phyloP scores from a whole-genome alignment of 2,113 vertebrate species.

The Trichomycterus rosablanca region DNA sequence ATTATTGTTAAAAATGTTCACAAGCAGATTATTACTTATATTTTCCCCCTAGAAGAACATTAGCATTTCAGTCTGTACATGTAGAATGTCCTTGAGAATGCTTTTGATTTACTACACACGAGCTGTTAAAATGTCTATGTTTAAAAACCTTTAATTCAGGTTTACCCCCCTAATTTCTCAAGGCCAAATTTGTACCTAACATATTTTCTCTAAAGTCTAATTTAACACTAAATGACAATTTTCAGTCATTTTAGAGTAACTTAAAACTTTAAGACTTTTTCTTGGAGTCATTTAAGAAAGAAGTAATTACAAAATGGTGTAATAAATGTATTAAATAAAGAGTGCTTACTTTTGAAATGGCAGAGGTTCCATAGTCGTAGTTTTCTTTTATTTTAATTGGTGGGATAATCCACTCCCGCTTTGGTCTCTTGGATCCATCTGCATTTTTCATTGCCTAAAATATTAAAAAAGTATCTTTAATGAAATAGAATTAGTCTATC shows the following conservation, averaged over 20 bases:
- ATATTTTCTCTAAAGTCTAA: background rate
- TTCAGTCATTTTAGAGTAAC: background rate
- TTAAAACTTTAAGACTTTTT: background rate
- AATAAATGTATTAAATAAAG: background rate
- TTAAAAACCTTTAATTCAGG: conserved; percentile 18
- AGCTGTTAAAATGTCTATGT: background rate
- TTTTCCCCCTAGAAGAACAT: too few relatives aligned
- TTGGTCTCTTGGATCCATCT: conserved; percentile 45
- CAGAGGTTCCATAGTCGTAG: conserved; percentile 44
- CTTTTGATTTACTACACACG: background rate
- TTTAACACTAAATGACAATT: background rate
- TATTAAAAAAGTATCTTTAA: too few relatives aligned
- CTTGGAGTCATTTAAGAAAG: background rate
- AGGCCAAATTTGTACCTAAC: too few relatives aligned
- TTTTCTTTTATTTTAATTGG: conserved; percentile 59
- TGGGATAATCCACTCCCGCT: conserved; percentile 66
- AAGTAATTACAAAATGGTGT: background rate
- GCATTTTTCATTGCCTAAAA: conserved; percentile 17
- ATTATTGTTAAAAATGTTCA: too few relatives aligned
- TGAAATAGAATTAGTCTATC: too few relatives aligned
- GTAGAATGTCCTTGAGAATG: too few relatives aligned
- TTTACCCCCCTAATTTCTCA: background rate
- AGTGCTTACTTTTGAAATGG: conserved; percentile 60
- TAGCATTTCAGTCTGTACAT: too few relatives aligned
- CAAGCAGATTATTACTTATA: too few relatives aligned